Evolutionary conservation across 1,140 invertebrate species (phyloP).

Genomic region (Drosophila bocki): DNA sequence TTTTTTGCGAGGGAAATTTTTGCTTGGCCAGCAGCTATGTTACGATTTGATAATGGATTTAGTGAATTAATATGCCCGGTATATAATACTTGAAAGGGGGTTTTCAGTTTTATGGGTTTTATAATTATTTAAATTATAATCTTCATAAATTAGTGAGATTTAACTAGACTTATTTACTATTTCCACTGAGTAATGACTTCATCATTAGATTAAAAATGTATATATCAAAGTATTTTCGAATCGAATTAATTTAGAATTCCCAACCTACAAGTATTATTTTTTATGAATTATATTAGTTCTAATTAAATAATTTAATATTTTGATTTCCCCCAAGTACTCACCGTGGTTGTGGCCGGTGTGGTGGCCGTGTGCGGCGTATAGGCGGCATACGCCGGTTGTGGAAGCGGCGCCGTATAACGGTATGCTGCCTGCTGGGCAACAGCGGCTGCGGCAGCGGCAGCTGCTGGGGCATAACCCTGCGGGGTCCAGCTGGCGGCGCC

Average conservation of each 20-base stretch:
- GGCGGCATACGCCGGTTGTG: slow-evolving; percentile 83
- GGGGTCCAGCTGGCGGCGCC: slow-evolving; percentile 84
- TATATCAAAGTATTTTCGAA: too few relatives aligned
- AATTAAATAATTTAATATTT: too few relatives aligned
- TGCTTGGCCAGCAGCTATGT: slow-evolving; percentile 6
- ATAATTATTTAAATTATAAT: neutral
- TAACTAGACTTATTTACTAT: too few relatives aligned
- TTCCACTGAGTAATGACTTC: too few relatives aligned
- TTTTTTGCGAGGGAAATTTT: slow-evolving; percentile 9
- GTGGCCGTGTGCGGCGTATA: slow-evolving; percentile 84
- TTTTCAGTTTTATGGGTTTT: neutral
- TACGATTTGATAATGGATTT: slow-evolving; percentile 34
- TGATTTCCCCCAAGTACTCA: slow-evolving; percentile 42
- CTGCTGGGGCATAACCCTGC: slow-evolving; percentile 81
- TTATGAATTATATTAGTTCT: too few relatives aligned
- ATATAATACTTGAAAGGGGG: neutral
- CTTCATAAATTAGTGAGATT: neutral
- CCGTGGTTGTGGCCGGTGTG: slow-evolving; percentile 82
- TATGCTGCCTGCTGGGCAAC: slow-evolving; percentile 82
- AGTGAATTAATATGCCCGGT: neutral
- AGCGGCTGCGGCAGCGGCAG: slow-evolving; percentile 80
- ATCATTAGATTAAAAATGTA: too few relatives aligned
- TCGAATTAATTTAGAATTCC: too few relatives aligned
- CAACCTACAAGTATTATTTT: too few relatives aligned
- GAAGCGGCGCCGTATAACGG: slow-evolving; percentile 83